These are phyloP conservation scores for Campylorhamphus procurvoides DNA, from an alignment of 2,113 vertebrate species.

Conservation along the genomic window DNA sequence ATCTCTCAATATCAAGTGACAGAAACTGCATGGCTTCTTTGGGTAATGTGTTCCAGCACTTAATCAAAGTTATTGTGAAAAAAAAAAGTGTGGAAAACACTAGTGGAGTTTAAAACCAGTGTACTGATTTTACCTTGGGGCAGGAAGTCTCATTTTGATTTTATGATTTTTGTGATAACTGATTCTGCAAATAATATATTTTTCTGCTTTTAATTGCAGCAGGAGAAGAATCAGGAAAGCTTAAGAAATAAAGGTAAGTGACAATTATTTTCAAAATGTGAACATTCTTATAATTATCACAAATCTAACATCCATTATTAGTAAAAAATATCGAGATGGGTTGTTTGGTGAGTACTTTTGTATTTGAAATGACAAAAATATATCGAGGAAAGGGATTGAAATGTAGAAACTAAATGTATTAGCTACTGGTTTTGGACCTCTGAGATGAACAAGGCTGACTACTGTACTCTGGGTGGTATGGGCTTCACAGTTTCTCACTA, in stretches of 20 bases:
- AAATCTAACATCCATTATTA: neutral
- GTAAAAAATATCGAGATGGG: neutral
- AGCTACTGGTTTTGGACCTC: neutral
- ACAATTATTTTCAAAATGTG: constrained; percentile 7
- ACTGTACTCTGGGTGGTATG: neutral
- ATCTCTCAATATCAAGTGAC: neutral
- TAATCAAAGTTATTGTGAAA: neutral
- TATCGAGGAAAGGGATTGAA: neutral
- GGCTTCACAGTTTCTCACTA: neutral
- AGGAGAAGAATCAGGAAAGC: constrained; percentile 76
- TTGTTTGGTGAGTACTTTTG: neutral
- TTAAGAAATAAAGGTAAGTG: constrained; percentile 78
- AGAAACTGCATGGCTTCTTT: neutral
- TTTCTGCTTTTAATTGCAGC: constrained; percentile 77
- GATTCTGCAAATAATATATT: constrained; percentile 1
- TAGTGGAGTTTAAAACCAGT: neutral
- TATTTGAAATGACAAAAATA: neutral
- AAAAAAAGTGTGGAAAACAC: neutral
- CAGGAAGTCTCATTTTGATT: neutral
- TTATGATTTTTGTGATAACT: neutral
- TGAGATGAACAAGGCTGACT: neutral
- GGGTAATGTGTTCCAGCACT: neutral
- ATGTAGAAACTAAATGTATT: neutral
- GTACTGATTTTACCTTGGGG: neutral
- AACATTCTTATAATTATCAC: neutral